phyloP scores from a whole-genome alignment of 2,888 invertebrate genomes.

The Agonum fuliginosum region DNA sequence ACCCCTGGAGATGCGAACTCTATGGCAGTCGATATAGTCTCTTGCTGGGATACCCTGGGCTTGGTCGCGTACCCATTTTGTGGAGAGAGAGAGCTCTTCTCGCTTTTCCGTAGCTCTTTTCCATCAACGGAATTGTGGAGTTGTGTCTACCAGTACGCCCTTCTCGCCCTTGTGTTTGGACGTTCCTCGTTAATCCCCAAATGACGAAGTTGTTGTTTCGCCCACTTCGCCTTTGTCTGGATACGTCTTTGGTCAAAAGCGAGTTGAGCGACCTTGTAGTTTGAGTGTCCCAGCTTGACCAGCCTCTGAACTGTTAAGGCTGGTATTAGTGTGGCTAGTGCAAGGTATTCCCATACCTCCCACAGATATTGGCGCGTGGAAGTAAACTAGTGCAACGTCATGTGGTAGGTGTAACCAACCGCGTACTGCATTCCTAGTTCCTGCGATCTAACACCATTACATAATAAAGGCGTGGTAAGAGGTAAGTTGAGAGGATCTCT shows the following conservation, averaged over 20 bases:
- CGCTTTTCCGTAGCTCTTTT: constrained; percentile 60
- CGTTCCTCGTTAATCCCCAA: constrained; percentile 59
- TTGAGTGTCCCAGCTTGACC: constrained; percentile 61
- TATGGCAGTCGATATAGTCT: background rate
- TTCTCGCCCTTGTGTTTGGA: constrained; percentile 50
- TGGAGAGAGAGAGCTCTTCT: background rate
- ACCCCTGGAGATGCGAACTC: background rate
- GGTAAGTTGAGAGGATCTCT: constrained; percentile 53
- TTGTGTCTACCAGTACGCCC: constrained; percentile 59
- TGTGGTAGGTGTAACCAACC: constrained; percentile 66
- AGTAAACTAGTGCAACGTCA: constrained; percentile 66
- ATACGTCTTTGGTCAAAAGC: constrained; percentile 62
- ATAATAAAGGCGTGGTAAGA: too few relatives aligned
- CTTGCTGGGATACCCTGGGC: too few relatives aligned
- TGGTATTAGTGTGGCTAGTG: constrained; percentile 64
- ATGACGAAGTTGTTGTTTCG: constrained; percentile 56
- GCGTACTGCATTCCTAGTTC: constrained; percentile 65
- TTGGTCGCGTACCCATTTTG: too few relatives aligned
- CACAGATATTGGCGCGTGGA: constrained; percentile 64
- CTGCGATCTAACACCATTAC: constrained; percentile 66
- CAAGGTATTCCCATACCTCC: constrained; percentile 63
- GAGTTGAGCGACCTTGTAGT: constrained; percentile 61
- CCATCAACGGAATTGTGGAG: constrained; percentile 64
- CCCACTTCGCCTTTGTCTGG: constrained; percentile 58
- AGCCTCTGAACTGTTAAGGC: constrained; percentile 63